These are phyloP conservation scores for Lipophrys pholis DNA, from an alignment of 2,113 vertebrate species.

Conservation along the genomic window DNA sequence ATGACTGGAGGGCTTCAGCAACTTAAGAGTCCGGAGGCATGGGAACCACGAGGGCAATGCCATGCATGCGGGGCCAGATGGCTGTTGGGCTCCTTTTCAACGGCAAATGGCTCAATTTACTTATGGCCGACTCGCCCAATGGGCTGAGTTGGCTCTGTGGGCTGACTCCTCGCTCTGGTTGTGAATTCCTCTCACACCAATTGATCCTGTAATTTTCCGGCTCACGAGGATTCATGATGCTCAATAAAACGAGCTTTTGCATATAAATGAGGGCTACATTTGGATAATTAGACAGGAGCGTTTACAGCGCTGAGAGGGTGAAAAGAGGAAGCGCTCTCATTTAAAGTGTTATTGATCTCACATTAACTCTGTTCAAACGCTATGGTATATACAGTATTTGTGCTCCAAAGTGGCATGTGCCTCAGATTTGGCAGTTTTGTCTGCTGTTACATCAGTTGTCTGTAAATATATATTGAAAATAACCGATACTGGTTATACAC, in stretches of 20 bases:
- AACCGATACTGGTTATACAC: too few relatives aligned
- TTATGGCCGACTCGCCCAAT: constrained; percentile 1
- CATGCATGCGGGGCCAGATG: constrained; percentile 50
- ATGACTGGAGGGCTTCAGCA: constrained; percentile 36
- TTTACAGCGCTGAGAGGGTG: neutral
- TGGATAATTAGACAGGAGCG: too few relatives aligned
- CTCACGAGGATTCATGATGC: neutral
- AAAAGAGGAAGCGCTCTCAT: neutral
- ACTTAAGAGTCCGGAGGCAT: constrained; percentile 53
- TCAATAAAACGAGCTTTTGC: neutral
- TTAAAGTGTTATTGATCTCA: neutral
- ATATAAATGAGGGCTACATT: neutral
- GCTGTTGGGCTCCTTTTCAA: constrained; percentile 48
- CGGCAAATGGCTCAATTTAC: constrained; percentile 56
- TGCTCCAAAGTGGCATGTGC: neutral
- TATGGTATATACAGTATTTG: neutral
- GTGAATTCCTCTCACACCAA: constrained; percentile 9
- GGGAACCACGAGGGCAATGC: constrained; percentile 33
- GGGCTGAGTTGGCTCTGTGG: neutral
- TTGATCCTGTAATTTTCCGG: neutral
- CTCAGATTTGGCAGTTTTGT: neutral
- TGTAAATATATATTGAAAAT: too few relatives aligned
- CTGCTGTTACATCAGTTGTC: neutral
- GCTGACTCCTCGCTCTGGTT: neutral
- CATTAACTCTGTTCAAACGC: neutral